These are phyloP conservation scores for Spicauda simplicius DNA, from an alignment of 2,888 invertebrate species.

Conservation along the genomic window DNA sequence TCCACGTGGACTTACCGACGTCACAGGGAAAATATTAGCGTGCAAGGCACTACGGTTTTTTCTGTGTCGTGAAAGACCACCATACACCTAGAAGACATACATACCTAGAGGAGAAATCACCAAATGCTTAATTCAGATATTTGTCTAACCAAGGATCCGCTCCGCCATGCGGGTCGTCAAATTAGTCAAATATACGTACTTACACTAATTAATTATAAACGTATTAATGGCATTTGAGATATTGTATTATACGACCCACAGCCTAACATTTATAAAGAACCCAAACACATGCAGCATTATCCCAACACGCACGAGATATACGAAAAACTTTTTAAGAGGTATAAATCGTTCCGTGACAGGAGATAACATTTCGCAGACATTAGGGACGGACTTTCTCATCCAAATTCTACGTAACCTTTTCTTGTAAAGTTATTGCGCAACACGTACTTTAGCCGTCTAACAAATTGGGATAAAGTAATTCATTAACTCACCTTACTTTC, in stretches of 20 bases:
- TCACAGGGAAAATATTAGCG: too few species aligned
- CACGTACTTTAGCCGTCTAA: neutral
- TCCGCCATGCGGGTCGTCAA: too few species aligned
- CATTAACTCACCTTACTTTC: slow-evolving; percentile 14
- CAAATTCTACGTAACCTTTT: slow-evolving; percentile 11
- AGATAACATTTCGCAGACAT: slow-evolving; percentile 7
- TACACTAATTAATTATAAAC: too few species aligned
- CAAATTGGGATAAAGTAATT: slow-evolving; percentile 9
- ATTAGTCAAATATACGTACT: too few species aligned
- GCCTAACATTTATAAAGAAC: neutral
- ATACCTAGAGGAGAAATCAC: too few species aligned
- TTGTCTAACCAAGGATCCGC: too few species aligned
- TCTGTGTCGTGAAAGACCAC: too few species aligned
- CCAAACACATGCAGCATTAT: neutral
- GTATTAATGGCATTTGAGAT: too few species aligned
- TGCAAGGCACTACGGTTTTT: too few species aligned
- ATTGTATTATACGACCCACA: neutral
- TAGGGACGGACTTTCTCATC: slow-evolving; percentile 5
- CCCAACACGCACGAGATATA: neutral
- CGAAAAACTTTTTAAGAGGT: slow-evolving; percentile 3
- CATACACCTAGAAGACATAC: too few species aligned
- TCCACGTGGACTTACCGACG: too few species aligned
- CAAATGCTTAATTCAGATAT: too few species aligned
- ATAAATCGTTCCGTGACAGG: slow-evolving; percentile 15
- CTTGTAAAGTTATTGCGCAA: slow-evolving; percentile 10